These are phyloP conservation scores for Mus caroli DNA, from an alignment of 2,797 vertebrate genomes.

Conservation along the genomic window DNA sequence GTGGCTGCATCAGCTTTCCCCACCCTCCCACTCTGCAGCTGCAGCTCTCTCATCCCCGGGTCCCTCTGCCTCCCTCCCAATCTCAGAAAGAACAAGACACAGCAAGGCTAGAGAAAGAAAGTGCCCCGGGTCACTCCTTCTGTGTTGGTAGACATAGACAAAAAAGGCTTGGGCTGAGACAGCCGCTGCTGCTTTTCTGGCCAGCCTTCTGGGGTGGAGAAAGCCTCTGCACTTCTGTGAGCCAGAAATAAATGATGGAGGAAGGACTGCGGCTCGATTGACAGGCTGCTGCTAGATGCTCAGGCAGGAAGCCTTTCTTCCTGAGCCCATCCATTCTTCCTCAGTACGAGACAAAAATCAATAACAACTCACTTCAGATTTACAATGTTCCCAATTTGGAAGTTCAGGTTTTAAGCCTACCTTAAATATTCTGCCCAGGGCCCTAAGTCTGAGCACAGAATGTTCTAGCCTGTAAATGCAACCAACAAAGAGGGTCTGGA, in stretches of 20 bases:
- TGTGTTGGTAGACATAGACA: neutral
- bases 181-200: neutral
- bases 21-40: neutral
- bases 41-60: neutral
- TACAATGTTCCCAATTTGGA: conserved; percentile 56
- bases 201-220: neutral
- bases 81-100: neutral
- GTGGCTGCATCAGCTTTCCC: neutral
- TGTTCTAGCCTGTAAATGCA: neutral
- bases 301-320: conserved; percentile 18
- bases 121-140: neutral
- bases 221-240: neutral
- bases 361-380: conserved; percentile 49
- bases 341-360: conserved; percentile 68
- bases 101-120: neutral
- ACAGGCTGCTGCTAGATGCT: neutral
- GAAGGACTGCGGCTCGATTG: neutral
- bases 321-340: conserved; percentile 42
- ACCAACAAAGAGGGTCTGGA: neutral
- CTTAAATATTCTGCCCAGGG: neutral
- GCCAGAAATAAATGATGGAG: neutral
- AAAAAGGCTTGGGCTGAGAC: neutral
- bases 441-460: neutral
- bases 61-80: neutral
- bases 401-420: conserved; percentile 41